phyloP scores from a whole-genome alignment of 2,113 vertebrate species.

The Prunella fulvescens region DNA sequence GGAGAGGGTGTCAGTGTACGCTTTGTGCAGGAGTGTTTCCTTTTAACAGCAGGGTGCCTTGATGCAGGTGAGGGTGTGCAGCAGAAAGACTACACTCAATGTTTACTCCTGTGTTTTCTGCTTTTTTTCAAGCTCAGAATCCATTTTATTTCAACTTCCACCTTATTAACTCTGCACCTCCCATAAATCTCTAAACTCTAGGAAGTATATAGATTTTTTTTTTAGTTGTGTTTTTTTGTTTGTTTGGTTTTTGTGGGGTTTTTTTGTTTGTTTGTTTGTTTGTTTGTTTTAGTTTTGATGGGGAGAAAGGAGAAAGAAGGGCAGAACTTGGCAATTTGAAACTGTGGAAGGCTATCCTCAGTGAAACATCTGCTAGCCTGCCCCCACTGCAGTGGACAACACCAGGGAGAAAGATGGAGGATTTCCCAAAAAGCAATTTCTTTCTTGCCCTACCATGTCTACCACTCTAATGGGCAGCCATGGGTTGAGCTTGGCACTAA shows the following conservation, averaged over 20 bases:
- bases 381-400: not conserved
- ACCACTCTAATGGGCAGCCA: not conserved
- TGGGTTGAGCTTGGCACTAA: not conserved
- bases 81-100: not conserved
- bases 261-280: too few species aligned
- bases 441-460: not conserved
- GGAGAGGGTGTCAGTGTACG: conserved; percentile 13
- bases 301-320: not conserved
- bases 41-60: not conserved
- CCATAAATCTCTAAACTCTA: not conserved
- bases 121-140: not conserved
- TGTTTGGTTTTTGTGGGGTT: not conserved
- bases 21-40: not conserved
- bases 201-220: not conserved
- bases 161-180: not conserved
- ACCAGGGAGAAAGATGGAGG: not conserved
- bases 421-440: not conserved
- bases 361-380: not conserved
- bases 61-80: not conserved
- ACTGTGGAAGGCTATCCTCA: fast-evolving
- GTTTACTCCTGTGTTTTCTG: not conserved
- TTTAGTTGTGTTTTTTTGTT: not conserved
- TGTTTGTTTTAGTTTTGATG: not conserved
- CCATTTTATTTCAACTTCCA: not conserved
- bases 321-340: not conserved